These are phyloP conservation scores for Anomalospiza imberbis DNA, from an alignment of 2,797 vertebrate species.

Conservation along the genomic window DNA sequence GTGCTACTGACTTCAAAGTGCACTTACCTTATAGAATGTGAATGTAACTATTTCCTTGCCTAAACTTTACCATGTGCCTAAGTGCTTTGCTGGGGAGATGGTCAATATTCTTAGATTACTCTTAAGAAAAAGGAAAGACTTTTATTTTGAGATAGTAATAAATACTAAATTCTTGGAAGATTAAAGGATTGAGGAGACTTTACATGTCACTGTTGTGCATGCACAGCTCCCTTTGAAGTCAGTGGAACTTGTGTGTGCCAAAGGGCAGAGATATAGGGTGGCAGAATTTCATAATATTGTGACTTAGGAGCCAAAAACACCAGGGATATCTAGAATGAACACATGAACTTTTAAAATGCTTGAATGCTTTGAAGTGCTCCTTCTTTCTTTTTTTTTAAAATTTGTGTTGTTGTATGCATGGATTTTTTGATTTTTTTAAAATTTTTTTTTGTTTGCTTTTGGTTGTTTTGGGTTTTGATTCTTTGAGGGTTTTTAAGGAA, in stretches of 20 bases:
- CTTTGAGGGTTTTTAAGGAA: background rate
- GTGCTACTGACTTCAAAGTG: background rate
- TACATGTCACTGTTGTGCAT: background rate
- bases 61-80: background rate
- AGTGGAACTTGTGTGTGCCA: background rate
- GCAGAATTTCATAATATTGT: background rate
- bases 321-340: background rate
- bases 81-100: background rate
- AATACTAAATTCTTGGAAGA: constrained; percentile 28
- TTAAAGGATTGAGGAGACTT: constrained; percentile 32
- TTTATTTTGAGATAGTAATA: constrained; percentile 35
- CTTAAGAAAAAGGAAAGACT: background rate
- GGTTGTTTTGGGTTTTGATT: fast-evolving
- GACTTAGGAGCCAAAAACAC: background rate
- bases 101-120: background rate
- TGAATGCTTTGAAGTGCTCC: background rate
- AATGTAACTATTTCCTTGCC: background rate
- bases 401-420: background rate
- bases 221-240: constrained; percentile 22
- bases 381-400: too few relatives aligned
- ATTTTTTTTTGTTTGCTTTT: background rate
- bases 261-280: background rate
- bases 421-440: background rate
- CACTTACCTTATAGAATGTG: background rate
- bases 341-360: background rate